phyloP scores from a whole-genome alignment of 2,888 invertebrate species.

The Diarsia mendica region DNA sequence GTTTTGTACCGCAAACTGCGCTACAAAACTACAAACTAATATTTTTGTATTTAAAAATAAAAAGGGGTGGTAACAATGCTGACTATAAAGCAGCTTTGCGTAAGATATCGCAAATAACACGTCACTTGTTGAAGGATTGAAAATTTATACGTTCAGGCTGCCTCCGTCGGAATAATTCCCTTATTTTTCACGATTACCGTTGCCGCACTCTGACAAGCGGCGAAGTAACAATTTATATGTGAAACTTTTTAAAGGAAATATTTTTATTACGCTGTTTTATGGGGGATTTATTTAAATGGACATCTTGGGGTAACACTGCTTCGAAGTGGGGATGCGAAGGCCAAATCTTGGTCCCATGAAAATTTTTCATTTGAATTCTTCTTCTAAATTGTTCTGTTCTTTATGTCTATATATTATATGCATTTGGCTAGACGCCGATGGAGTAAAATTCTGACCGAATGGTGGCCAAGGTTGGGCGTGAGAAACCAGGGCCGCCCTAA shows the following conservation, averaged over 20 bases:
- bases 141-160: slow-evolving; percentile 73
- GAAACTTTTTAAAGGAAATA: slow-evolving; percentile 46
- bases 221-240: slow-evolving; percentile 59
- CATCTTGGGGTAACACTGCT: not conserved
- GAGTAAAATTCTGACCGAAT: too few relatives aligned
- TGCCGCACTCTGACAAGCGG: slow-evolving; percentile 48
- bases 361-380: not conserved
- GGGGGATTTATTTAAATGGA: slow-evolving; percentile 39
- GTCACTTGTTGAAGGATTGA: slow-evolving; percentile 72
- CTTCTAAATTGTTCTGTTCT: not conserved
- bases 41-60: slow-evolving; percentile 11
- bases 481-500: too few relatives aligned
- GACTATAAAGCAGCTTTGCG: slow-evolving; percentile 60
- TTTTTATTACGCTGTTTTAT: slow-evolving; percentile 44
- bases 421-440: too few relatives aligned
- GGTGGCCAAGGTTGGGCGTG: too few relatives aligned
- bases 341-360: not conserved
- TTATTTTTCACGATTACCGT: slow-evolving; percentile 67
- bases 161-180: slow-evolving; percentile 66
- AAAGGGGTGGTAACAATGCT: slow-evolving; percentile 28
- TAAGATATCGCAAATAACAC: slow-evolving; percentile 74
- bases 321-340: not conserved
- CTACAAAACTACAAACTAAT: too few relatives aligned
- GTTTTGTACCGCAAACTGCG: too few relatives aligned
- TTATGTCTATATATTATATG: too few relatives aligned